Percentiles rank a stretch among this genome's conserved stretches.
Evolutionary conservation across 2,113 vertebrate species (phyloP).

Genomic region (Vireo altiloquus): DNA sequence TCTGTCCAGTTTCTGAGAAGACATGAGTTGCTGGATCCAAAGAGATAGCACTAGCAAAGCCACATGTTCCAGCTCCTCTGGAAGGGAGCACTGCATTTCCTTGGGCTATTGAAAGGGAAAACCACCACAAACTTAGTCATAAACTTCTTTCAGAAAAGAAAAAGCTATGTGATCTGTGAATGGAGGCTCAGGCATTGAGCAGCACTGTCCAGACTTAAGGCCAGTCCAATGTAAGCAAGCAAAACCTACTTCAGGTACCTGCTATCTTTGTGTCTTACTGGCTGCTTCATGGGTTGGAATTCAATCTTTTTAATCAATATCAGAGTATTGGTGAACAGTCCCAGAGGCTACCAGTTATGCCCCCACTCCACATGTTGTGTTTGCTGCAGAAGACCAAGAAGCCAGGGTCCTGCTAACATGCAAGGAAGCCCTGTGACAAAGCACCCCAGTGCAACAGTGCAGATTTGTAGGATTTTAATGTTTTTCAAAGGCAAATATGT

Average conservation of each 20-base stretch:
- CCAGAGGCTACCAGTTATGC: background rate
- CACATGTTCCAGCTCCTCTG: background rate
- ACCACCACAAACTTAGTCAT: background rate
- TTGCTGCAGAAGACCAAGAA: background rate
- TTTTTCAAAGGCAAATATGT: background rate
- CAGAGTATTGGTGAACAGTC: background rate
- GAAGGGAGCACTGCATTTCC: background rate
- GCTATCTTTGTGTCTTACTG: background rate
- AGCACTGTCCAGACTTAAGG: background rate
- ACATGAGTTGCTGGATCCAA: background rate
- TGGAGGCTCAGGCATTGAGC: background rate
- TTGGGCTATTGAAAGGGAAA: background rate
- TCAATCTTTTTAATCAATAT: background rate
- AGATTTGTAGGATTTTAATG: background rate
- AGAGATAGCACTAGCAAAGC: background rate
- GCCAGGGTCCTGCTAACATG: background rate
- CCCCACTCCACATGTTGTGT: background rate
- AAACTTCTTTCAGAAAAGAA: background rate
- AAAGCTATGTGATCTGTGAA: background rate
- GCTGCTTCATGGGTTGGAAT: background rate
- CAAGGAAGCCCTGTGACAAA: background rate
- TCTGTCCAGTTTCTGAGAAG: background rate
- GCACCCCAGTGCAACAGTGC: background rate
- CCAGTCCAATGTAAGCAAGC: background rate
- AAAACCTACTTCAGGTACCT: background rate